phyloP scores from a whole-genome alignment of 2,113 vertebrate species.

The Aleadryas rufinucha region DNA sequence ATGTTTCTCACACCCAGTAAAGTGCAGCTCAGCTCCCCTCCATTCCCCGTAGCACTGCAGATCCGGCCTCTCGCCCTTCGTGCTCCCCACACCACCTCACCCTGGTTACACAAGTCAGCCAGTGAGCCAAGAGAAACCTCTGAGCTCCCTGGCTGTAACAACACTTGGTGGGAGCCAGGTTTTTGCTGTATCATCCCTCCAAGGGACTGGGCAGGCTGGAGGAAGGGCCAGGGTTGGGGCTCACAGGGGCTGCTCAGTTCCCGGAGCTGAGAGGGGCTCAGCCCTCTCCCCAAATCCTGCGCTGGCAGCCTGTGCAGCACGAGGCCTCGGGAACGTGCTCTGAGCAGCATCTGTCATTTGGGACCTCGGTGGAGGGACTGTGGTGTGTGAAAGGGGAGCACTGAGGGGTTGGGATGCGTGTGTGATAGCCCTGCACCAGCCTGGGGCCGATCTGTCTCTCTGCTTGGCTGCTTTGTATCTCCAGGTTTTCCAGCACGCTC shows the following conservation, averaged over 20 bases:
- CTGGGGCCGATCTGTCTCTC: not conserved
- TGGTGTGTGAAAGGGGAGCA: not conserved
- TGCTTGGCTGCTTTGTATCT: not conserved
- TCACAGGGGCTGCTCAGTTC: not conserved
- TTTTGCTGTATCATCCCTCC: not conserved
- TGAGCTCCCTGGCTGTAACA: not conserved
- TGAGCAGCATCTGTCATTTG: not conserved
- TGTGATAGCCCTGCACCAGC: not conserved
- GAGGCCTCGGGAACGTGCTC: rapidly evolving
- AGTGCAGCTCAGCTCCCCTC: not conserved
- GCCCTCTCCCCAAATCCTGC: not conserved
- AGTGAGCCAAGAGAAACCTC: slow-evolving; percentile 26
- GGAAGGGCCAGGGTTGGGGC: not conserved
- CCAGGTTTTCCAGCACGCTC: not conserved
- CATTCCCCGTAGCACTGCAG: rapidly evolving
- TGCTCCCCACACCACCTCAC: slow-evolving; percentile 44
- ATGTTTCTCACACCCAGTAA: not conserved
- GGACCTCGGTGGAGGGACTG: rapidly evolving
- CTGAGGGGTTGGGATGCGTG: rapidly evolving
- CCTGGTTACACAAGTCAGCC: slow-evolving; percentile 31
- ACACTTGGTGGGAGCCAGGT: not conserved
- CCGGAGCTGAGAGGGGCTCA: not conserved
- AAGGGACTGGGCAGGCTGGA: not conserved
- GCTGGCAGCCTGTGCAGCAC: not conserved
- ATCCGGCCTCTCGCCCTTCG: not conserved